Conservation (phyloP, 2,113 vertebrate species). For the Rhinoderma darwinii region DNA sequence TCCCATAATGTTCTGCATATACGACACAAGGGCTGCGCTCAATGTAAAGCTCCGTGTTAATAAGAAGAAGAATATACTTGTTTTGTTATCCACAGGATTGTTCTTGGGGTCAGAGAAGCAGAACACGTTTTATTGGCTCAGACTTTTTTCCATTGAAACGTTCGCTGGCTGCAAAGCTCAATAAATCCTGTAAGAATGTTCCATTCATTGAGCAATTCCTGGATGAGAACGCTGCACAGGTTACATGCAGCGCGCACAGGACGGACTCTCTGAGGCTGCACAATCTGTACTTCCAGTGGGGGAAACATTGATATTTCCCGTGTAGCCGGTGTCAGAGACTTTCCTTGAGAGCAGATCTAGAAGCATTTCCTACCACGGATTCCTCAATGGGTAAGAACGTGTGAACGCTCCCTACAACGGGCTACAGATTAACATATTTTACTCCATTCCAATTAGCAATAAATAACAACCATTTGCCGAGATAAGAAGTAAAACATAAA, state of each 20-base stretch:
- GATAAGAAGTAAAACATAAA: too few species aligned
- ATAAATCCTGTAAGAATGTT: slow-evolving; percentile 6
- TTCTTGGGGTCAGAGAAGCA: neutral
- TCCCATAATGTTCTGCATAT: too few species aligned
- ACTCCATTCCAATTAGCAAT: too few species aligned
- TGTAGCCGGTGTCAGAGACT: too few species aligned
- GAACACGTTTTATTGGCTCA: neutral
- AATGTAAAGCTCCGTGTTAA: neutral
- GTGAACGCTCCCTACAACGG: too few species aligned
- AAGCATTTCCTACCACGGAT: too few species aligned
- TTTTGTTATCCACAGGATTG: neutral
- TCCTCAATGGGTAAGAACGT: too few species aligned
- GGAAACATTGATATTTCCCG: too few species aligned
- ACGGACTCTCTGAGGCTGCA: neutral
- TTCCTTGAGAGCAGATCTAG: too few species aligned
- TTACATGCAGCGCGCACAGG: neutral
- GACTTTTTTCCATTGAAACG: neutral
- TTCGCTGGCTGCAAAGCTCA: neutral
- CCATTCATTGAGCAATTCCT: neutral
- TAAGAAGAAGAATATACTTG: neutral
- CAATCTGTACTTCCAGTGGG: too few species aligned
- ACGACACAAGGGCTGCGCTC: neutral
- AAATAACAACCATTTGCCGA: too few species aligned
- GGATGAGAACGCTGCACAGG: neutral
- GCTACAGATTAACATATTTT: too few species aligned